A percentile compares a stretch with the other conserved stretches of the same genome.
phyloP scores from a whole-genome alignment of 2,797 vertebrate genomes.

The Tragopan temminckii region DNA sequence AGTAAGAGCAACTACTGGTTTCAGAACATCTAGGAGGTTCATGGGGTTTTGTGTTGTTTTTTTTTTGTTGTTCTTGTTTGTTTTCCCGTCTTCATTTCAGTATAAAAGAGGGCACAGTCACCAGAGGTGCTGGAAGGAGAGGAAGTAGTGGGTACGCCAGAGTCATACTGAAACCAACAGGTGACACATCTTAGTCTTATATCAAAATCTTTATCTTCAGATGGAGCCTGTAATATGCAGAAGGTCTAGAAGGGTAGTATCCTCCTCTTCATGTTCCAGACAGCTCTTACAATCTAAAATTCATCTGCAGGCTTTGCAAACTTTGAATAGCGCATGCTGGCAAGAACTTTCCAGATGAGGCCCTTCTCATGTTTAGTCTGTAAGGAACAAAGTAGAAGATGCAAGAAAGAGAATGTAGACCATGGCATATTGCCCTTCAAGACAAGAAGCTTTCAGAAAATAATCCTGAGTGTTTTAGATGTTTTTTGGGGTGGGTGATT shows the following conservation, averaged over 20 bases:
- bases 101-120: neutral
- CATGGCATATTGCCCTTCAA: neutral
- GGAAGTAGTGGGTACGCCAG: conserved; percentile 13
- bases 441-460: neutral
- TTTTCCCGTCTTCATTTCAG: neutral
- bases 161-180: conserved; percentile 43
- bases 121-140: neutral
- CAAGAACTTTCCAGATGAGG: neutral
- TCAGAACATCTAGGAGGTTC: neutral
- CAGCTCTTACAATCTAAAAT: neutral
- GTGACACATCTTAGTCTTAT: neutral
- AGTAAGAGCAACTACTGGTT: neutral
- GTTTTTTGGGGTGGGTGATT: neutral
- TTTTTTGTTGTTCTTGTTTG: neutral
- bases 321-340: neutral
- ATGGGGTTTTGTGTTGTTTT: neutral
- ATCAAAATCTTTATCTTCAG: neutral
- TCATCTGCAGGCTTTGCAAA: neutral
- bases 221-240: neutral
- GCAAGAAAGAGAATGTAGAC: neutral
- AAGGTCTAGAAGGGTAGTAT: neutral
- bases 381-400: neutral
- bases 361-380: neutral
- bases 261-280: neutral
- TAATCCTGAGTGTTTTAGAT: neutral